A percentile compares a stretch with the other conserved stretches of the same genome.
phyloP scores from a whole-genome alignment of 2,113 vertebrate genomes.

The Nycticorax nycticorax region DNA sequence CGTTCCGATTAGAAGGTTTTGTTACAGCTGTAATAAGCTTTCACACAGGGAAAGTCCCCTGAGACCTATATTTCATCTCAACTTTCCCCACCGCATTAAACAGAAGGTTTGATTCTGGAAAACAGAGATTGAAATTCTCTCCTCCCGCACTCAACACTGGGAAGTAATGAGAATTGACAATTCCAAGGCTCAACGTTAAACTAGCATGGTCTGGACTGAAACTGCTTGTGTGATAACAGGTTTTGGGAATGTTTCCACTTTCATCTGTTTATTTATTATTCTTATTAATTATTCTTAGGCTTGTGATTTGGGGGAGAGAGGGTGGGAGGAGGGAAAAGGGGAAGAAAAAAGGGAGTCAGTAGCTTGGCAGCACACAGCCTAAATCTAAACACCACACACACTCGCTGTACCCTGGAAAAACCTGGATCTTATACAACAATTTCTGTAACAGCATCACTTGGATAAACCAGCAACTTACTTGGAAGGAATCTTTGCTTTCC shows the following conservation, averaged over 20 bases:
- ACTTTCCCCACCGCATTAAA: slow-evolving; percentile 72
- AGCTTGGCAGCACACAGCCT: slow-evolving; percentile 70
- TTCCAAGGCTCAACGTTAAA: slow-evolving; percentile 58
- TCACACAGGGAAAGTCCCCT: slow-evolving; percentile 64
- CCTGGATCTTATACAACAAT: slow-evolving; percentile 68
- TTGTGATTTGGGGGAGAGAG: slow-evolving; percentile 14
- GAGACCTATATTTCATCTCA: slow-evolving; percentile 76
- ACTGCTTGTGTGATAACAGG: slow-evolving; percentile 68
- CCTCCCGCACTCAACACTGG: neutral
- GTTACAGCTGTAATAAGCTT: slow-evolving; percentile 75
- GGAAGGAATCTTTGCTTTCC: slow-evolving; percentile 67
- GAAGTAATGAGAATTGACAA: slow-evolving; percentile 63
- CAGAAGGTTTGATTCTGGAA: slow-evolving; percentile 71
- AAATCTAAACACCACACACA: slow-evolving; percentile 69
- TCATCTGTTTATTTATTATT: slow-evolving; percentile 73
- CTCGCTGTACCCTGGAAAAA: slow-evolving; percentile 49
- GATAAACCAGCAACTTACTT: slow-evolving; percentile 65
- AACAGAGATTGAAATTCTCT: slow-evolving; percentile 58
- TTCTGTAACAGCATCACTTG: slow-evolving; percentile 65
- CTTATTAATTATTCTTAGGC: slow-evolving; percentile 61
- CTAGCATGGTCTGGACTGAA: slow-evolving; percentile 47
- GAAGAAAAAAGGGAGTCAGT: slow-evolving; percentile 49
- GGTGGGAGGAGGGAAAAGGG: neutral
- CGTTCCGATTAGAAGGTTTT: slow-evolving; percentile 70
- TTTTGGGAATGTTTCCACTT: slow-evolving; percentile 64